Percentiles rank a stretch among this genome's conserved stretches.
Evolutionary conservation across 1,140 invertebrate genomes (phyloP).

Genomic region (Chironomus striatipennis): DNA sequence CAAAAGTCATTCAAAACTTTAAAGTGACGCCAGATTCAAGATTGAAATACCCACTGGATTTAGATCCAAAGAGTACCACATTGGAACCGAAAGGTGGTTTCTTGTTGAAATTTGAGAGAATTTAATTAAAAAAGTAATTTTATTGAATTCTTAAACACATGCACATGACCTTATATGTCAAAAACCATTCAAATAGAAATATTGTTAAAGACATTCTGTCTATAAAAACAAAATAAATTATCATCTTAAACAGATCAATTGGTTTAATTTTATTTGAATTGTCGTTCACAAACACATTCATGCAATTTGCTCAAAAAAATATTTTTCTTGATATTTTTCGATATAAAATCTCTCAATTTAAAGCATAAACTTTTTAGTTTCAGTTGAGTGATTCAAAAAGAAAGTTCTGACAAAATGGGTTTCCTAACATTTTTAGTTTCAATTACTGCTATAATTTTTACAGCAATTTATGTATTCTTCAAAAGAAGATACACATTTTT

Average conservation of each 20-base stretch:
- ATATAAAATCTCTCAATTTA: too few species aligned
- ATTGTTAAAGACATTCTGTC: too few species aligned
- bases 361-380: not conserved
- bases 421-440: not conserved
- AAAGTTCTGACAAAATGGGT: not conserved
- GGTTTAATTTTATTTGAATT: too few species aligned
- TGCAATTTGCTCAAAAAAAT: too few species aligned
- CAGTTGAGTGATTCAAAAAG: not conserved
- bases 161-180: too few species aligned
- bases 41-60: conserved; percentile 26
- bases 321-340: too few species aligned
- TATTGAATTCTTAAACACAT: too few species aligned
- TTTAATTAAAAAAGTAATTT: not conserved
- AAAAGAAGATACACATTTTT: conserved; percentile 37
- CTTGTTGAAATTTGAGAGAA: not conserved
- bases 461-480: not conserved
- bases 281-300: too few species aligned
- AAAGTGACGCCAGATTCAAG: conserved; percentile 27
- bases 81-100: not conserved
- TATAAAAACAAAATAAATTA: too few species aligned
- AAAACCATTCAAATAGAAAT: too few species aligned
- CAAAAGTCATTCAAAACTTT: conserved; percentile 32
- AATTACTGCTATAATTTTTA: not conserved
- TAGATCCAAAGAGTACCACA: conserved; percentile 25
- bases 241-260: too few species aligned